Evolutionary conservation across 2,113 vertebrate species (phyloP), one percentile per base, ranked within the genome.

Genomic region (Accipiter cooperii): DNA sequence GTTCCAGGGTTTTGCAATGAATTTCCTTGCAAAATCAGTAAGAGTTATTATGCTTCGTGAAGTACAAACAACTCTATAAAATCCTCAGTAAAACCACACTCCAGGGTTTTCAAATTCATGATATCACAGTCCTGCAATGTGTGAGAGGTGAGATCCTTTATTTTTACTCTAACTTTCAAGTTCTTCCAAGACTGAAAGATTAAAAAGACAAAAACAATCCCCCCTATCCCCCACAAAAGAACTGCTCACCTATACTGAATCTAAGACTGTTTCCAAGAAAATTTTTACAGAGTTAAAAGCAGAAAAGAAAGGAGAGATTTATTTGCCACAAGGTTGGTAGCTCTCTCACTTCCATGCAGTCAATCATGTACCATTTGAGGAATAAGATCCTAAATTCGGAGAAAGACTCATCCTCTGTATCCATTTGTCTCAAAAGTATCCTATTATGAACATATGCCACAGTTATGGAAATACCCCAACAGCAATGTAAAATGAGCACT

Each of bases 21-120:
- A 40, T 76, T 73, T 93, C 52, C 36, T 69, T 77, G 42, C 6
- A 89, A 91, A 93, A 61, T 71, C 63, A 78, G 68, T 44, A 74
- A 87, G 40, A 96, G n/a, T 69, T 78, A 85, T 40, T 91, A 64
- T 25, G 31, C 65, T 86, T 87, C 46, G 58, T 64, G 44, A 84
- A 92, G 47, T 63, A 70, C 66, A 96, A 80, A 90, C 52, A 90
- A 54, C 12, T 77, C 40, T 36, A 88, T 89, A 92, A 96, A 97
- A 95, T 80, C n/a, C 52, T 16, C 71, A 73, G 76, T 69, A 70
- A 97, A 97, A 95, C 33, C 31, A 82, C 38, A 46, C 54, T 94
- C 51, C 42, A 57, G 52, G 44, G 42, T 63, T 92, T 96, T 96
- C 71, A 92, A 84, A 92, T 52, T 54, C 26, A 42, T n/a, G 18